A percentile compares a stretch with the other conserved stretches of the same genome.
phyloP scores from a whole-genome alignment of 2,113 vertebrate genomes.

The Hippocampus abdominalis region DNA sequence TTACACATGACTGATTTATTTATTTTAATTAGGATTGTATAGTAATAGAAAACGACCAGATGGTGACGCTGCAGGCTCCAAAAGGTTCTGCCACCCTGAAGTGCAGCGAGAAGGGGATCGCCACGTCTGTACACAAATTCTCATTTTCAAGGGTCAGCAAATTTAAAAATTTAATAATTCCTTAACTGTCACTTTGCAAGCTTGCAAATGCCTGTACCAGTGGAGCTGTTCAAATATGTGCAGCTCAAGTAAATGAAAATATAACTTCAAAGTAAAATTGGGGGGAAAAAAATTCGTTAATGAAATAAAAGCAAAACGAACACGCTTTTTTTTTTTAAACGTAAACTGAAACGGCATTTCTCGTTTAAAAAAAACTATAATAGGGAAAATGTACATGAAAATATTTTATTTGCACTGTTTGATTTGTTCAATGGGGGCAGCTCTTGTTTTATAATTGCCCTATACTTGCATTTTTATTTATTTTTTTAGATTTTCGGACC shows the following conservation, averaged over 20 bases:
- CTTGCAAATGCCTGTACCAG: no score
- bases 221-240: no score
- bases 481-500: constrained; percentile 81
- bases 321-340: no score
- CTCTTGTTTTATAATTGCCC: not conserved
- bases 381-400: no score
- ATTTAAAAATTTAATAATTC: no score
- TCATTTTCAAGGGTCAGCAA: constrained; percentile 79
- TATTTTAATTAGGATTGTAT: constrained; percentile 72
- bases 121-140: constrained; percentile 78
- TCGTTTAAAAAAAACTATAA: no score
- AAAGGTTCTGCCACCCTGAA: constrained; percentile 82
- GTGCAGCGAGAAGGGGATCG: constrained; percentile 80
- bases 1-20: not conserved
- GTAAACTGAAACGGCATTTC: no score
- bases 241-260: no score
- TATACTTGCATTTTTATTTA: not conserved
- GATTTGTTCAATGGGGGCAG: not conserved
- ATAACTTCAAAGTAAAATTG: no score
- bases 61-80: constrained; percentile 76
- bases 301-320: no score
- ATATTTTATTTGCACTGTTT: not conserved
- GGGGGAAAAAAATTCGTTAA: no score
- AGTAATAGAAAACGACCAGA: constrained; percentile 74
- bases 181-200: not conserved